Evolutionary conservation across 2,888 invertebrate species (phyloP), one percentile per base, ranked within the genome.

Genomic region (Hyles lineata): DNA sequence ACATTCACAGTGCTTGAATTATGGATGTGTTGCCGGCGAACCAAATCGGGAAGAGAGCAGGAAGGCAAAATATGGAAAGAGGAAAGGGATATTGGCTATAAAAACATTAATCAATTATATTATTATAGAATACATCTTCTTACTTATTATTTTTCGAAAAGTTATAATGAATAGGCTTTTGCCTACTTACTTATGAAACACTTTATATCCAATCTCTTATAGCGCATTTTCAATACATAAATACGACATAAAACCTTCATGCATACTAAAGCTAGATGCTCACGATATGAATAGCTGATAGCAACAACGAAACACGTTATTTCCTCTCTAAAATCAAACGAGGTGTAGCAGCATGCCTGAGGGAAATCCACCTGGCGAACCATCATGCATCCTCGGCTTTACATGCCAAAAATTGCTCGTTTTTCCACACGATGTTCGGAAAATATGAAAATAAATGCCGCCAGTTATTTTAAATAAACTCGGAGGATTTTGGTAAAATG

Each of bases 251-350:
- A 63, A 35, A 67, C 23, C 11, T 63, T 67, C 23, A 50, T 25
- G 17, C 43, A 67, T 67, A 67, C 50, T 67, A 50, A 67, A 67
- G 17, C 19, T 67, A 67, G 50, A 6, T 67, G 32, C 21, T 43
- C 21, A 67, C 50, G 67, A 67, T 67, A 50, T 50, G 23, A 50
- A 43, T 23, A 67, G 67, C 67, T 67, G 50, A 67, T 67, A 67
- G 50, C 23, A 23, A 63, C 35, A 63, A 63, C 21, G 35, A 63
- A 35, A 50, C 67, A 43, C 25, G 50, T 67, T 67, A 67, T 67
- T 67, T 67, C 67, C 67, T 35, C 60, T 71, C 60, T 71, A 59
- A 60, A 60, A 71, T 60, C 58, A 71, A 71, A 71, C 70, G 70
- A 71, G 60, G 60, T 71, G 60, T 71, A 50, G 60, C 35, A 23